Evolutionary conservation across 2,888 invertebrate genomes (phyloP).

Genomic region (Xanthia icteritia): DNA sequence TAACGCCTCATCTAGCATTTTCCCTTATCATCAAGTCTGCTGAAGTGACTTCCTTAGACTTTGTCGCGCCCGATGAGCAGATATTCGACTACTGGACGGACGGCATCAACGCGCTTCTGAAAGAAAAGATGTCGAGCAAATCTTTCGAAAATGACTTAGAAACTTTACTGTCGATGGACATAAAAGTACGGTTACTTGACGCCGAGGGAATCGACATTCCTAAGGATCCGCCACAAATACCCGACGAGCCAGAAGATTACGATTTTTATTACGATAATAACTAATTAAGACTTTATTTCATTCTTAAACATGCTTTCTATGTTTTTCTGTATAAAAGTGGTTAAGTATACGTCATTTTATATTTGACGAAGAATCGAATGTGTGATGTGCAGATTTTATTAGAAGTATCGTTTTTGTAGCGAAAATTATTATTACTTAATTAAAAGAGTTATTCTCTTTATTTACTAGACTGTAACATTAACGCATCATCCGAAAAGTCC

Average conservation of each 20-base stretch:
- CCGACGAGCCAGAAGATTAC: conserved; percentile 97
- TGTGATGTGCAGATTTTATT: conserved; percentile 21
- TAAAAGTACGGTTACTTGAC: conserved; percentile 97
- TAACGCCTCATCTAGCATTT: conserved; percentile 95
- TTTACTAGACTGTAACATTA: conserved; percentile 35
- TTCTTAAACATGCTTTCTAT: conserved; percentile 47
- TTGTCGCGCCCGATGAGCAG: conserved; percentile 97
- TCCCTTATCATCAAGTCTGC: conserved; percentile 95
- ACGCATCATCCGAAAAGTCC: conserved; percentile 4
- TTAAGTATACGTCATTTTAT: conserved; percentile 10
- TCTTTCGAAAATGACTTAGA: conserved; percentile 97
- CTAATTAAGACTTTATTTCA: conserved; percentile 73
- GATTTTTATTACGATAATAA: conserved; percentile 95
- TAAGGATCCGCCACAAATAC: conserved; percentile 97
- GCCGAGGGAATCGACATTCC: conserved; percentile 98
- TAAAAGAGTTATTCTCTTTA: conserved; percentile 32
- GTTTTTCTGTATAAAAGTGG: conserved; percentile 31
- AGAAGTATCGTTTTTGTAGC: conserved; percentile 25
- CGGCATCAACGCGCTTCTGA: conserved; percentile 97
- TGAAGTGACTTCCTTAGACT: conserved; percentile 96
- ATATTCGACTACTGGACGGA: conserved; percentile 98
- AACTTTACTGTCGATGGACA: conserved; percentile 98
- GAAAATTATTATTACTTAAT: conserved; percentile 49
- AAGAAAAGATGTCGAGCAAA: conserved; percentile 96
- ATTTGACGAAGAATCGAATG: conserved; percentile 33